A percentile compares a stretch with the other conserved stretches of the same genome.
Evolutionary conservation across 2,797 vertebrate species (phyloP).

Genomic region (Gymnocypris eckloni): DNA sequence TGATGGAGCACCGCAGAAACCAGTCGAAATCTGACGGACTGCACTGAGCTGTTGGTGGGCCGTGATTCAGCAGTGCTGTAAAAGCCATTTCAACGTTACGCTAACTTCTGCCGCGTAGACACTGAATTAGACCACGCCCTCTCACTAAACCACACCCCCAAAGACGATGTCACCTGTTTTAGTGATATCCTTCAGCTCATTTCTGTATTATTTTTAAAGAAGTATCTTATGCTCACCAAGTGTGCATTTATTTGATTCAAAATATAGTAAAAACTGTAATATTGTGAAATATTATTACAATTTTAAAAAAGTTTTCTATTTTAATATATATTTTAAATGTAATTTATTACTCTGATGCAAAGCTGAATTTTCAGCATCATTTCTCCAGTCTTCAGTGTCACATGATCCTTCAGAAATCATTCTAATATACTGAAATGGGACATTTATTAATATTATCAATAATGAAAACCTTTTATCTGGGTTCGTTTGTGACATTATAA

Average conservation of each 20-base stretch:
- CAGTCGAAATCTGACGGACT: constrained; percentile 40
- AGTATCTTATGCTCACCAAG: background rate
- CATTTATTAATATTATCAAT: background rate
- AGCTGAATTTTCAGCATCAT: background rate
- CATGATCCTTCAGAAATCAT: background rate
- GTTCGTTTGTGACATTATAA: background rate
- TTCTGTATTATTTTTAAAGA: background rate
- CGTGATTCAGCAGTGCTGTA: background rate
- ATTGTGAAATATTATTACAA: background rate
- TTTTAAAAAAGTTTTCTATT: background rate
- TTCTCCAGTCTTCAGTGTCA: background rate
- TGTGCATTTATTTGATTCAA: background rate
- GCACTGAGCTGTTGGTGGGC: constrained; percentile 34
- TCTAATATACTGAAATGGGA: background rate
- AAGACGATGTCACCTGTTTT: background rate
- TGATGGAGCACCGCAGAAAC: constrained; percentile 55
- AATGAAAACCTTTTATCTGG: background rate
- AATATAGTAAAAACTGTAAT: background rate
- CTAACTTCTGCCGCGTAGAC: background rate
- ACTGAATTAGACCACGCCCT: background rate
- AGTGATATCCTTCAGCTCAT: background rate
- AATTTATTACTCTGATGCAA: background rate
- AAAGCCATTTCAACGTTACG: background rate
- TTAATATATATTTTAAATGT: background rate
- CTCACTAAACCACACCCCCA: background rate